Evolutionary conservation across 2,113 vertebrate genomes (phyloP).

Genomic region (Chaetodon trifascialis): DNA sequence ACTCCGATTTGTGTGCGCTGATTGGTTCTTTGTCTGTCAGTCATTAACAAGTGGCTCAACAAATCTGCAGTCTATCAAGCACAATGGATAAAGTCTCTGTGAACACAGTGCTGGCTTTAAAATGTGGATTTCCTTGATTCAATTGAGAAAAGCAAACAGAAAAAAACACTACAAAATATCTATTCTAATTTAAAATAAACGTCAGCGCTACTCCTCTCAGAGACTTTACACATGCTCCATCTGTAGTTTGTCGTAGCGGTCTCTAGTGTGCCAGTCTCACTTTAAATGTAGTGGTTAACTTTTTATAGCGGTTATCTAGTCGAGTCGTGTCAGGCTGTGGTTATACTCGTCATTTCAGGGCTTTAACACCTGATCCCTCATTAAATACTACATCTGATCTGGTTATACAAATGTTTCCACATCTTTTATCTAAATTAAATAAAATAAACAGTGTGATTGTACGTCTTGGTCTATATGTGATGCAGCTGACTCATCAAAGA

Average conservation of each 20-base stretch:
- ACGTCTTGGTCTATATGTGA: not conserved
- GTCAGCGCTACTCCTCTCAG: slow-evolving; percentile 18
- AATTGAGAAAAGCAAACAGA: not conserved
- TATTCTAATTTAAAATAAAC: not conserved
- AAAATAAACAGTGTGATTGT: not conserved
- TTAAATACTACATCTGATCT: not conserved
- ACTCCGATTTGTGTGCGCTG: not conserved
- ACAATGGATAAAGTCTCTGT: slow-evolving; percentile 43
- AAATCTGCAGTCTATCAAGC: not conserved
- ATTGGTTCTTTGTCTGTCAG: not conserved
- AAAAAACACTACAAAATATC: not conserved
- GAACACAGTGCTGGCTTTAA: not conserved
- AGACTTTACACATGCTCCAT: slow-evolving; percentile 31
- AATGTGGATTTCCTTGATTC: not conserved
- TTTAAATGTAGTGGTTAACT: not conserved
- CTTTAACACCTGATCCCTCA: not conserved
- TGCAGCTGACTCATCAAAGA: no score
- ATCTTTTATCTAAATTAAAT: not conserved
- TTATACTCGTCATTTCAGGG: slow-evolving; percentile 39
- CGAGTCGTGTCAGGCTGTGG: slow-evolving; percentile 7
- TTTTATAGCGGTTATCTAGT: not conserved
- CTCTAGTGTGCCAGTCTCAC: not conserved
- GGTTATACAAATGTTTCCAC: not conserved
- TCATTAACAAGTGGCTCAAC: slow-evolving; percentile 34
- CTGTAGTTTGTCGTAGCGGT: not conserved